Evolutionary conservation across 2,797 vertebrate species (phyloP).

Genomic region (Micromesistius poutassou): DNA sequence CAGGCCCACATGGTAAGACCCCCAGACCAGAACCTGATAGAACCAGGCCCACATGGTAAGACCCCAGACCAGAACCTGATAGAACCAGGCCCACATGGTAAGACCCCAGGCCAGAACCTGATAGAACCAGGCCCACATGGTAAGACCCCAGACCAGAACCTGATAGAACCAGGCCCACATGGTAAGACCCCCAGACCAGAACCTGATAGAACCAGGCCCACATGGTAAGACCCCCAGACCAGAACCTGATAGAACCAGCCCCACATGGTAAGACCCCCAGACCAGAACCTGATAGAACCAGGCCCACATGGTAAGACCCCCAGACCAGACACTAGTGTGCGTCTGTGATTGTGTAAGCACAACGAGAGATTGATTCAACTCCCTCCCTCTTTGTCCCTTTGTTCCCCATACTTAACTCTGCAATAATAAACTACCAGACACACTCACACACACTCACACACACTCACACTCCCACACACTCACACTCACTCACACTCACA

Average conservation of each 20-base stretch:
- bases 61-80: slow-evolving; percentile 44
- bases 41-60: too few relatives aligned
- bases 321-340: not conserved
- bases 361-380: slow-evolving; percentile 30
- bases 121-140: too few relatives aligned
- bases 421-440: slow-evolving; percentile 50
- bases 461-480: slow-evolving; percentile 36
- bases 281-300: not conserved
- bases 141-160: not conserved
- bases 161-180: too few relatives aligned
- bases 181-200: too few relatives aligned
- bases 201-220: slow-evolving; percentile 76
- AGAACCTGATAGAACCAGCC: too few relatives aligned
- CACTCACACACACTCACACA: slow-evolving; percentile 36
- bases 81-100: slow-evolving; percentile 82
- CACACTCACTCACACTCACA: slow-evolving; percentile 36
- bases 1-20: too few relatives aligned
- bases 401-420: slow-evolving; percentile 48
- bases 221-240: slow-evolving; percentile 72
- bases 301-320: too few relatives aligned
- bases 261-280: too few relatives aligned
- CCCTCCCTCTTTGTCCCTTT: slow-evolving; percentile 30
- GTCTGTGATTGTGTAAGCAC: slow-evolving; percentile 22
- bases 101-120: slow-evolving; percentile 29
- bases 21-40: not conserved